phyloP scores from a whole-genome alignment of 2,113 vertebrate species.

The Cettia cetti region DNA sequence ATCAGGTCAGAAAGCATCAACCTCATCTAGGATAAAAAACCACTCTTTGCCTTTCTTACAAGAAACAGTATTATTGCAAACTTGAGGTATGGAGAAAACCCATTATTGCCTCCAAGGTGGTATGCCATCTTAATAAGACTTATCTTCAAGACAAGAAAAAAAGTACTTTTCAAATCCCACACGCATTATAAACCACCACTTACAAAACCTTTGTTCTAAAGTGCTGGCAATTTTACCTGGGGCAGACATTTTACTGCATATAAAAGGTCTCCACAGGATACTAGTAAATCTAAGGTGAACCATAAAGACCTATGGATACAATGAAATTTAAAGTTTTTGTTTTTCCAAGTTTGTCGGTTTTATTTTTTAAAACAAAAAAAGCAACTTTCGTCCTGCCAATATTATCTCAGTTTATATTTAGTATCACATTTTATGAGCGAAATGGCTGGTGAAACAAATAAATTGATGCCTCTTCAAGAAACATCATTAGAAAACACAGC shows the following conservation, averaged over 20 bases:
- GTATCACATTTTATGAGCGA: background rate
- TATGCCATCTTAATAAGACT: constrained; percentile 72
- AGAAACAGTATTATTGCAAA: constrained; percentile 66
- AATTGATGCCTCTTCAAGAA: background rate
- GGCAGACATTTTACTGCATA: constrained; percentile 66
- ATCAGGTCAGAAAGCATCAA: constrained; percentile 60
- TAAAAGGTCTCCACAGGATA: constrained; percentile 72
- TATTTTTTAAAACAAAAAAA: background rate
- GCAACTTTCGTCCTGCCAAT: constrained; percentile 2
- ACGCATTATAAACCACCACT: constrained; percentile 72
- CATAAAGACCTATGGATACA: constrained; percentile 45
- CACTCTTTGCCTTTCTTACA: constrained; percentile 38
- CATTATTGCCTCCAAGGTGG: constrained; percentile 67
- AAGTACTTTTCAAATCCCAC: constrained; percentile 73
- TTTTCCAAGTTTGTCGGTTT: constrained; percentile 51
- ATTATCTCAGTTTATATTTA: background rate
- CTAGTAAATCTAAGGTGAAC: constrained; percentile 64
- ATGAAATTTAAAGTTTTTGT: constrained; percentile 71
- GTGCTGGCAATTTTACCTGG: constrained; percentile 71
- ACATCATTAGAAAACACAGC: background rate
- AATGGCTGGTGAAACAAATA: background rate
- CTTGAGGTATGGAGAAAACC: constrained; percentile 56
- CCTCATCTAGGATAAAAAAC: background rate
- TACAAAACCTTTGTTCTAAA: constrained; percentile 74
- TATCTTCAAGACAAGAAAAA: constrained; percentile 71